Evolutionary conservation across 2,888 invertebrate species (phyloP), one percentile per base, ranked within the genome.

Genomic region (Abrostola tripartita): DNA sequence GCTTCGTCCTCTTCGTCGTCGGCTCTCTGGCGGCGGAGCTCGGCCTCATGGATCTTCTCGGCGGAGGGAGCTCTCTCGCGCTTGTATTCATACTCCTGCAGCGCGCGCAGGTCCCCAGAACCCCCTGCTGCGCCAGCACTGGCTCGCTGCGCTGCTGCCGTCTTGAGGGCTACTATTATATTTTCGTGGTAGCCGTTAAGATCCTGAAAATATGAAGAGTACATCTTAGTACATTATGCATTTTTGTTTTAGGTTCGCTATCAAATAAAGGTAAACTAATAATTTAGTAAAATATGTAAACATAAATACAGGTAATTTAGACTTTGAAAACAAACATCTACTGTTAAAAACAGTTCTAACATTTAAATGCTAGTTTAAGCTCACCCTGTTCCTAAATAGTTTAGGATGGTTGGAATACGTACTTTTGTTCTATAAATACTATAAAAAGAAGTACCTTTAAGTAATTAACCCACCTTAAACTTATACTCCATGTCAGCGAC

Each of bases 141-240:
- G 95, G 90, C 95, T 12, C 97, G 95, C 85, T 97, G 97, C 0
- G 94, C 95, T 36, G 98, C 98, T 10, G 98, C 98, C 77, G 96
- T 97, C 78, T 98, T 96, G 81, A 98, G 91, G n/a, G 98, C 98
- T 89, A 98, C 98, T 78, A 98, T 95, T 82, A 98, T 97, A 86
- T 98, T 98, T 85, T 98, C 98, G 90, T 98, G 98, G 92, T 98
- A 98, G 49, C 98, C 98, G 88, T 98, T 98, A 50, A 98, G 95
- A 68, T 97, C 97, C 95, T 97, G 97, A n/a, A 98, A 95, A 11
- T 24, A 6, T 4, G 0, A 6, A 0, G 40, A 7, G 9, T 10
- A 2, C 5, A 37, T 7, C 0, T 69, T 35, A 58, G 37, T 59
- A 40, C 24, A 24, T 4, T 24, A 4, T 24, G 24, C 24, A 24